These are phyloP conservation scores for Lacanobia wlatinum DNA, from an alignment of 2,888 invertebrate genomes.

Conservation along the genomic window DNA sequence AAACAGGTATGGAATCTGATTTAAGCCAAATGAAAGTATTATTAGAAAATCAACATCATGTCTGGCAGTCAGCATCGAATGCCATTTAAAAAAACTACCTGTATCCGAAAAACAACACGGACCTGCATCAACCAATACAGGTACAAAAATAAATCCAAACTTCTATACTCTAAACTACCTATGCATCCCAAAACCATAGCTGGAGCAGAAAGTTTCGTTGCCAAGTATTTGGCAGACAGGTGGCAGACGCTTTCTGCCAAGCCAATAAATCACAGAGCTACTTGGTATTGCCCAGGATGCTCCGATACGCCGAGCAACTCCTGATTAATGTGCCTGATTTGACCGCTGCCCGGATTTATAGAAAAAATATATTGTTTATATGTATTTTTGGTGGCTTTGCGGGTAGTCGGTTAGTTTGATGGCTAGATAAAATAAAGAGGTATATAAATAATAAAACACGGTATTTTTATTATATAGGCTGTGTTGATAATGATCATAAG, in stretches of 20 bases:
- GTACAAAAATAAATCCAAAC: constrained; percentile 21
- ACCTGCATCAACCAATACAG: background rate
- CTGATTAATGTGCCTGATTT: constrained; percentile 84
- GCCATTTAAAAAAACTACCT: background rate
- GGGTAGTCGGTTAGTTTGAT: constrained; percentile 2
- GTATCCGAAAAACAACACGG: background rate
- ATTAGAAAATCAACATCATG: background rate
- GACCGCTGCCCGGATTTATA: constrained; percentile 76
- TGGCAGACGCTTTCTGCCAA: constrained; percentile 79
- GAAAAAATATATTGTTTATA: constrained; percentile 66
- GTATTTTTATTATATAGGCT: background rate
- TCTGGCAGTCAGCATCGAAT: background rate
- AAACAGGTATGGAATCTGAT: background rate
- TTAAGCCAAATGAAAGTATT: no score
- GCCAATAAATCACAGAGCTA: constrained; percentile 84
- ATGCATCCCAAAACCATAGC: constrained; percentile 32
- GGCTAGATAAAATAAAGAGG: constrained; percentile 9
- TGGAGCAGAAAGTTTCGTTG: constrained; percentile 55
- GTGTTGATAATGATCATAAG: background rate
- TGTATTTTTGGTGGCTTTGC: constrained; percentile 38
- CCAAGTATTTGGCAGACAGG: constrained; percentile 77
- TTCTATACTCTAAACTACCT: constrained; percentile 9
- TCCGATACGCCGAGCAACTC: constrained; percentile 77
- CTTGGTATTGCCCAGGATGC: constrained; percentile 81
- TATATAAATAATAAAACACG: background rate